Base-by-base conservation (phyloP, 1,140 invertebrate genomes). In the Cryptotermes secundus region DNA sequence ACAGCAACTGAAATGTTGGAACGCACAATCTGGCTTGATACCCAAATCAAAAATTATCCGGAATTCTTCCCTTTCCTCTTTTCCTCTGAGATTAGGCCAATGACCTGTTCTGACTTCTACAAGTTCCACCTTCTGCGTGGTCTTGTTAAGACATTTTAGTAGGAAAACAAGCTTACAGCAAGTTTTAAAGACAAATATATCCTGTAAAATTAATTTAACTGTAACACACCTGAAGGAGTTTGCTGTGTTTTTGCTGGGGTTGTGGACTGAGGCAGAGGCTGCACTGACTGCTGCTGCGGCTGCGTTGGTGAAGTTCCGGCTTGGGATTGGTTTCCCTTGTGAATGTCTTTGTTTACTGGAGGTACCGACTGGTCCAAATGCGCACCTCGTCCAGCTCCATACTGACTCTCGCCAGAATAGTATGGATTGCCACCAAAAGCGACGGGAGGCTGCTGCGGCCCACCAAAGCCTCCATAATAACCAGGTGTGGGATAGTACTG, bases 281-380 rank as follows among this genome's bases (percentile, higher is more conserved):
- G 36, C n/a, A 83, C n/a, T 34, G 83, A 85, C 26, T 84, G 87
- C 85, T 89, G 87, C 22, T 87, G 87, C 19, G 84, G 86, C 34
- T 86, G 87, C 12, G 87, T 88, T 9, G 87, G 86, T 26, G 87
- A 87, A 81, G 87, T 88, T 1, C 87, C 87, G 82, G 87, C 86
- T 83, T 86, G 87, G 42, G 86, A 79, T 65, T 84, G 87, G 85
- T 87, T 90, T 85, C 86, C 87, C 83, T 87, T 88, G 83, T 88
- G 87, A 53, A 87, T 86, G 87, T 87, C 65, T 88, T 88, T 42
- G 84, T 85, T 65, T 88, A 86, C 80, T 86, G 86, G 22, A 86
- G 84, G 59, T 72, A 31, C 59, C 31, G 59, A 31, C 26, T n/a
- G 26, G 7, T 72, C 59, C 59, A 72, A 4, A 59, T 59, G 16